A percentile compares a stretch with the other conserved stretches of the same genome.
Conservation (phyloP, 2,888 invertebrate species). For the Tetheella fluctuosa region DNA sequence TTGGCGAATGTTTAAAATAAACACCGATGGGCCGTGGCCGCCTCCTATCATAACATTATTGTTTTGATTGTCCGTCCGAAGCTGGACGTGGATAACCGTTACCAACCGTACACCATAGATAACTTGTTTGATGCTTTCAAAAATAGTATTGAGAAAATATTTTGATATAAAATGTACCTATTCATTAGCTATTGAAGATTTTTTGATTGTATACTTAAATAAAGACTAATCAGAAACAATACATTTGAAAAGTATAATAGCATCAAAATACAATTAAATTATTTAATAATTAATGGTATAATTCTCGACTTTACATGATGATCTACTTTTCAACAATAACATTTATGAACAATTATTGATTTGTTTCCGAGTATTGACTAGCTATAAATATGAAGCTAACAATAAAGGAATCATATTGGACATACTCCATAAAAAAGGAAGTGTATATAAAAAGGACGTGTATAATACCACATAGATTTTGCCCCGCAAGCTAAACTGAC, state of each 20-base stretch:
- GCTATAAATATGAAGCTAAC: too few species aligned
- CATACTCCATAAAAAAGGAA: conserved; percentile 9
- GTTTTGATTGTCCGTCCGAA: conserved; percentile 68
- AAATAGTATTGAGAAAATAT: background rate
- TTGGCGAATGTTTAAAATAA: conserved; percentile 74
- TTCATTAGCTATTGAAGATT: background rate
- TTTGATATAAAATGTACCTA: background rate
- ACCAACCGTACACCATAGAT: conserved; percentile 20
- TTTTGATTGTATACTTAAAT: background rate
- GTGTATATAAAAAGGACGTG: too few species aligned
- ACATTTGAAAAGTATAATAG: too few species aligned
- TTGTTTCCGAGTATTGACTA: too few species aligned
- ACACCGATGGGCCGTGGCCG: conserved; percentile 57
- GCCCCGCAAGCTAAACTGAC: conserved; percentile 8
- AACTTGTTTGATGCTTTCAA: conserved; percentile 16
- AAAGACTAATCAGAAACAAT: too few species aligned
- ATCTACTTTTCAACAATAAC: too few species aligned
- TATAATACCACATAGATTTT: conserved; percentile 7
- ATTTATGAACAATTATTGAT: too few species aligned
- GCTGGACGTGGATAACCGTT: conserved; percentile 36
- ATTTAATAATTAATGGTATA: background rate
- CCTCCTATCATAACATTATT: conserved; percentile 78
- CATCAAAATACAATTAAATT: too few species aligned
- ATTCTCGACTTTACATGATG: too few species aligned
- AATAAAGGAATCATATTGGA: too few species aligned